Base-by-base conservation (phyloP, 53 echinoderm and acorn worm species). In the Patiria pectinifera region DNA sequence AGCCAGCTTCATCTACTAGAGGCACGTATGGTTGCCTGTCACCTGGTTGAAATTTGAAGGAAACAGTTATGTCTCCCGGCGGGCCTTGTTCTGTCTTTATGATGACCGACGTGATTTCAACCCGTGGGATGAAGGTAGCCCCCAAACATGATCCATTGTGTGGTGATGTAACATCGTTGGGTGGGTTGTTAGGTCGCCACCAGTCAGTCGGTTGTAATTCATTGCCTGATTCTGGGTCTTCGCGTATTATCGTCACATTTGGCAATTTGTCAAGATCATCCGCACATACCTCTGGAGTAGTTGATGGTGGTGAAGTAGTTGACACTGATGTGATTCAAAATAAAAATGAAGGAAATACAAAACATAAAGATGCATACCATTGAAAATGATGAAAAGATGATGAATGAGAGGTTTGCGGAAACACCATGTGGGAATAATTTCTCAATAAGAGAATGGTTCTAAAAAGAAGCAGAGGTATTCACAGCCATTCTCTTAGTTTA, bases 211-310 rank as follows among this genome's bases (percentile, higher is more conserved):
- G 85, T 19, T 46, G 7, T 14, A 85, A 21, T 18, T 35, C 35
- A 11, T 9, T 35, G 48, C 8, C 6, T 13, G 71, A 59, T 23
- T 85, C 85, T 14, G 48, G 69, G 69, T 85, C 43, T 19, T 71
- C 15, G 12, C 66, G 11, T 85, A 66, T 63, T 62, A 85, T 45
- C 21, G 47, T 66, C 8, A 85, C 85, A 26, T 45, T 9, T 6
- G 8, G 9, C 7, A 44, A 85, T 6, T 0, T 2, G n/a, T 85
- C 85, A 66, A 85, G 69, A 19, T 85, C 85, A 26, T 85, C 85
- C 3, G 44, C 85, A 43, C 85, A 62, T 60, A 63, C 66, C 66
- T 70, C 85, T 44, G 85, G 85, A 43, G 85, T 85, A 19, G 85
- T 85, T 14, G 69, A 63, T 15, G 66, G 85, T 35, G 60, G 63